These are phyloP conservation scores for Genyomyrus donnyi DNA, from an alignment of 2,113 vertebrate species.

Conservation along the genomic window DNA sequence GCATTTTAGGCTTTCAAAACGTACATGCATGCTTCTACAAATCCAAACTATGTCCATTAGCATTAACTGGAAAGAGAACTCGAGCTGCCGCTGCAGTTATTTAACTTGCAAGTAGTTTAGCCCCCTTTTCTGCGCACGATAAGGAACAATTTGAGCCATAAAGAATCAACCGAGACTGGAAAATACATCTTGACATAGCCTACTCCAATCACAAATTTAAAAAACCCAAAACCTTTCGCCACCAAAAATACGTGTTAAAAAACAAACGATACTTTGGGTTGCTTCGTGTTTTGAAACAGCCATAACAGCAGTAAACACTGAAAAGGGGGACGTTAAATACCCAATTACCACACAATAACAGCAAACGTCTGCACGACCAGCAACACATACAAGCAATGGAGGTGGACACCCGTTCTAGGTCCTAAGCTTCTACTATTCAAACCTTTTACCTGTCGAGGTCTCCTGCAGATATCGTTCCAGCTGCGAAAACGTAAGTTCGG, in stretches of 20 bases:
- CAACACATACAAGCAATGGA: slow-evolving; percentile 36
- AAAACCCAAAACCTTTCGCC: slow-evolving; percentile 23
- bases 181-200: slow-evolving; percentile 30
- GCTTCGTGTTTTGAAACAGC: neutral
- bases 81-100: neutral
- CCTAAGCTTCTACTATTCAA: slow-evolving; percentile 30
- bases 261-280: neutral
- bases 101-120: neutral
- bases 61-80: neutral
- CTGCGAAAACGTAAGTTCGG: slow-evolving; percentile 84
- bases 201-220: slow-evolving; percentile 43
- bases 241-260: neutral
- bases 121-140: slow-evolving; percentile 20
- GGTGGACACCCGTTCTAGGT: slow-evolving; percentile 43
- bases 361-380: slow-evolving; percentile 39
- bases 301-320: neutral
- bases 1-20: neutral
- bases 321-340: slow-evolving; percentile 20
- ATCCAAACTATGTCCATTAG: neutral
- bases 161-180: slow-evolving; percentile 50
- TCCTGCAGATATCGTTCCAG: slow-evolving; percentile 85
- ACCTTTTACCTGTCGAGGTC: slow-evolving; percentile 67
- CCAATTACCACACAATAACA: slow-evolving; percentile 63
- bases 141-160: slow-evolving; percentile 29
- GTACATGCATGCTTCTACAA: neutral